A percentile compares a stretch with the other conserved stretches of the same genome.
These are phyloP conservation scores for Karalla daura DNA, from an alignment of 2,797 vertebrate species.

Conservation along the genomic window DNA sequence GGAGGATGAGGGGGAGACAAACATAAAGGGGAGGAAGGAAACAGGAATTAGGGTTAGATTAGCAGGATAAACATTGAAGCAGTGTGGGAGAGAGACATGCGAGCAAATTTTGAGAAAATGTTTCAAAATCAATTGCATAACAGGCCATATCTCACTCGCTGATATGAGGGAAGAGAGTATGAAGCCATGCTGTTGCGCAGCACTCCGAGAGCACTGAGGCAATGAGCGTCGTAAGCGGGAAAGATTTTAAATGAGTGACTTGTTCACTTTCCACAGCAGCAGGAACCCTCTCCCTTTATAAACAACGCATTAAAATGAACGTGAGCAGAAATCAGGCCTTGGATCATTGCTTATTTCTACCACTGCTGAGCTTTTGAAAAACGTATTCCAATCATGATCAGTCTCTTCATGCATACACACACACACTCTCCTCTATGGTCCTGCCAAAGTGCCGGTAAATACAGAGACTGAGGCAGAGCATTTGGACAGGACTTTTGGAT, in stretches of 20 bases:
- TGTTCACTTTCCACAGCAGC: constrained; percentile 32
- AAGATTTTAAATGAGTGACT: constrained; percentile 12
- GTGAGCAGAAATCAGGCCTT: constrained; percentile 37
- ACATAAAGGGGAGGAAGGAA: constrained; percentile 71
- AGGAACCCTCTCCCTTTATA: constrained; percentile 20
- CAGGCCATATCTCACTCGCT: constrained; percentile 14
- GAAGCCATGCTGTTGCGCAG: background rate
- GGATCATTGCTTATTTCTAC: constrained; percentile 21
- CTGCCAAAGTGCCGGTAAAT: constrained; percentile 52
- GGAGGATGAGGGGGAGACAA: constrained; percentile 57
- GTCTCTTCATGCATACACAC: constrained; percentile 21
- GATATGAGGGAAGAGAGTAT: constrained; percentile 23
- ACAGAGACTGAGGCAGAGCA: constrained; percentile 33
- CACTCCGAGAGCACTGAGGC: constrained; percentile 10
- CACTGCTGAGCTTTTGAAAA: constrained; percentile 43
- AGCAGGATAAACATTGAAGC: constrained; percentile 66
- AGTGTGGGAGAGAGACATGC: constrained; percentile 64
- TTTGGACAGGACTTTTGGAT: constrained; percentile 55
- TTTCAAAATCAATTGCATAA: constrained; percentile 50
- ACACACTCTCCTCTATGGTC: constrained; percentile 24
- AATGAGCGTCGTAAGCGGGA: constrained; percentile 5
- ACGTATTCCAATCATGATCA: constrained; percentile 47
- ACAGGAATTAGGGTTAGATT: constrained; percentile 73
- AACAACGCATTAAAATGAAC: constrained; percentile 37
- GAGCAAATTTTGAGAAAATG: constrained; percentile 30